Conservation (phyloP, 37 sponge, comb jelly and placozoan species). For the Crambe crambe region DNA sequence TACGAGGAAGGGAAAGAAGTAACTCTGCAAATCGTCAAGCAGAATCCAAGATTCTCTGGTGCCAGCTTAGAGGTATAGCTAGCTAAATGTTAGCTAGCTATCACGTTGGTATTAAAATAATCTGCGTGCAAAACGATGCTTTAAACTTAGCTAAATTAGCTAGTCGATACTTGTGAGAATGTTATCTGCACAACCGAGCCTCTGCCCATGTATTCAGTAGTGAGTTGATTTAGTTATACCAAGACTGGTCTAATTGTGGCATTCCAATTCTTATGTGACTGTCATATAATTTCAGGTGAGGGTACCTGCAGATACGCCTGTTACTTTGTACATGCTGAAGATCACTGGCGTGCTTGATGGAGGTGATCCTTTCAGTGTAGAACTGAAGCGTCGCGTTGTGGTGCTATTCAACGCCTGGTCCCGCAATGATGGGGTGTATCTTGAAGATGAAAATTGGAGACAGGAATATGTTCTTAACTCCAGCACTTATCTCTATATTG, state of each 20-base stretch:
- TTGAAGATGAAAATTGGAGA: slow-evolving; percentile 46
- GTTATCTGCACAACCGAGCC: no score
- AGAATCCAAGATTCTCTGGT: neutral
- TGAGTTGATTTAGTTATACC: neutral
- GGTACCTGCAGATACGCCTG: slow-evolving; percentile 38
- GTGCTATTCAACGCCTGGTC: slow-evolving; percentile 75
- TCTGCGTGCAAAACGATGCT: no score
- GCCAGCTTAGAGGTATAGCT: slow-evolving; percentile 13
- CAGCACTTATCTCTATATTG: slow-evolving; percentile 36
- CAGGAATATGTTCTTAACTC: slow-evolving; percentile 67
- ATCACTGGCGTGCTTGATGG: slow-evolving; percentile 4
- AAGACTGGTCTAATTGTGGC: neutral
- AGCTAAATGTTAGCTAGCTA: no score
- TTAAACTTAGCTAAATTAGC: no score
- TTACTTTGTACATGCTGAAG: slow-evolving; percentile 38
- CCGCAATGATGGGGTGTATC: slow-evolving; percentile 52
- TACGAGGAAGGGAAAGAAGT: slow-evolving; percentile 18
- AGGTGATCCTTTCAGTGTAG: slow-evolving; percentile 18
- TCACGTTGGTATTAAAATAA: no score
- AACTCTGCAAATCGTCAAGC: slow-evolving; percentile 3
- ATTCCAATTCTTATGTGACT: neutral
- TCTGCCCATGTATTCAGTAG: no score
- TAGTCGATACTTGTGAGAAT: no score
- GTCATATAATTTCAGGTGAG: neutral
- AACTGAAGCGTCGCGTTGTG: slow-evolving; percentile 16